Evolutionary conservation across 1,140 invertebrate species (phyloP).

Genomic region (Leucophenga varia): DNA sequence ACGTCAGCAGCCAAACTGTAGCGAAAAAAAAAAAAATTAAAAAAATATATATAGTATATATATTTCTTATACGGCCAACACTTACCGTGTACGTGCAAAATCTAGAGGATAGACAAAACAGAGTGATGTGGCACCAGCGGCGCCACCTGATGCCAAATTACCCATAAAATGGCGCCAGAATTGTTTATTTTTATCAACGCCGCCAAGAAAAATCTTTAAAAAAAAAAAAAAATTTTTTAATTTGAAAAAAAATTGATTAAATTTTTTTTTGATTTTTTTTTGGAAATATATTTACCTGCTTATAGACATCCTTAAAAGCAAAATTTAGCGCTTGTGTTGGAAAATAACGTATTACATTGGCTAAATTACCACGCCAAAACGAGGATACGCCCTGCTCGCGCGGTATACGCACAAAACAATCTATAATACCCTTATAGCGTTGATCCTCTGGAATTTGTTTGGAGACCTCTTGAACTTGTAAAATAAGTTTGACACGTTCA

Average conservation of each 20-base stretch:
- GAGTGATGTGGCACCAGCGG: slow-evolving; percentile 88
- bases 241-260: not conserved
- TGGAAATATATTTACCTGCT: slow-evolving; percentile 69
- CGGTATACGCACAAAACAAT: slow-evolving; percentile 67
- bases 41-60: too few species aligned
- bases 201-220: slow-evolving; percentile 56
- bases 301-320: slow-evolving; percentile 90
- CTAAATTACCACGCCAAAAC: slow-evolving; percentile 92
- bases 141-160: slow-evolving; percentile 90
- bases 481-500: slow-evolving; percentile 87
- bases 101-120: slow-evolving; percentile 94
- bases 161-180: slow-evolving; percentile 84
- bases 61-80: too few species aligned
- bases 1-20: slow-evolving; percentile 73
- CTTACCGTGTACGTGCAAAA: slow-evolving; percentile 78
- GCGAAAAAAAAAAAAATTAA: not conserved
- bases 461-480: slow-evolving; percentile 83
- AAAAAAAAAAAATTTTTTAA: not conserved
- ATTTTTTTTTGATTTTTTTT: slow-evolving; percentile 38
- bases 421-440: slow-evolving; percentile 72
- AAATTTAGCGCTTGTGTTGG: slow-evolving; percentile 96
- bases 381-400: slow-evolving; percentile 78
- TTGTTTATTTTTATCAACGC: slow-evolving; percentile 79
- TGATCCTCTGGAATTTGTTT: slow-evolving; percentile 76
- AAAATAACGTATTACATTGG: slow-evolving; percentile 90